Evolutionary conservation across 2,888 invertebrate species (phyloP).

Genomic region (Frankliniella intonsa): DNA sequence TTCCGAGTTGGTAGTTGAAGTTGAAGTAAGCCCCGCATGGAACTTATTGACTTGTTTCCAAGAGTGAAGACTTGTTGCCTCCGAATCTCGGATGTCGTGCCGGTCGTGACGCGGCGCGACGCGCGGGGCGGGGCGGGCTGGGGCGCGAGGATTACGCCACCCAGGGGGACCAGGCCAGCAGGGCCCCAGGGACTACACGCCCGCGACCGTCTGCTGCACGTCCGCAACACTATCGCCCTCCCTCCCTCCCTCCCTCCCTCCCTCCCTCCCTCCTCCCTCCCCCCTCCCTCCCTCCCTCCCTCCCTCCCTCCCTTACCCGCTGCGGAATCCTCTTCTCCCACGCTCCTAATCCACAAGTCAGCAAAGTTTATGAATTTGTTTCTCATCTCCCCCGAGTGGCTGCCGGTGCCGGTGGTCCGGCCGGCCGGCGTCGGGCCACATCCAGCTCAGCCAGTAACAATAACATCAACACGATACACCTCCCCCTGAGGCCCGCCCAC

Average conservation of each 20-base stretch:
- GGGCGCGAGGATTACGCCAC: too few species aligned
- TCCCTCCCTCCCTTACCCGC: neutral
- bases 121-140: too few species aligned
- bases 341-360: conserved; percentile 6
- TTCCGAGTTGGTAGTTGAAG: too few species aligned
- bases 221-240: neutral
- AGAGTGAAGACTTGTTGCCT: too few species aligned
- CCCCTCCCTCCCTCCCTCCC: neutral
- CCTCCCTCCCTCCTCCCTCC: neutral
- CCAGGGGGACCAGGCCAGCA: neutral
- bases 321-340: neutral
- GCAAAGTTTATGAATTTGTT: conserved; percentile 23
- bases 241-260: neutral
- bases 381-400: neutral
- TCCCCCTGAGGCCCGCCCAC: neutral
- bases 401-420: too few species aligned
- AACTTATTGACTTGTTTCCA: too few species aligned
- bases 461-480: conserved; percentile 5
- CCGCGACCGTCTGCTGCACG: neutral
- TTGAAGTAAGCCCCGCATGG: too few species aligned
- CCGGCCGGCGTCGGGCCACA: too few species aligned
- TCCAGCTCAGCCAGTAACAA: neutral
- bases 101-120: too few species aligned
- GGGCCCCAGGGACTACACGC: neutral
- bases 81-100: too few species aligned